Conservation (phyloP, 2,888 invertebrate species). For the Erebia aethiops region DNA sequence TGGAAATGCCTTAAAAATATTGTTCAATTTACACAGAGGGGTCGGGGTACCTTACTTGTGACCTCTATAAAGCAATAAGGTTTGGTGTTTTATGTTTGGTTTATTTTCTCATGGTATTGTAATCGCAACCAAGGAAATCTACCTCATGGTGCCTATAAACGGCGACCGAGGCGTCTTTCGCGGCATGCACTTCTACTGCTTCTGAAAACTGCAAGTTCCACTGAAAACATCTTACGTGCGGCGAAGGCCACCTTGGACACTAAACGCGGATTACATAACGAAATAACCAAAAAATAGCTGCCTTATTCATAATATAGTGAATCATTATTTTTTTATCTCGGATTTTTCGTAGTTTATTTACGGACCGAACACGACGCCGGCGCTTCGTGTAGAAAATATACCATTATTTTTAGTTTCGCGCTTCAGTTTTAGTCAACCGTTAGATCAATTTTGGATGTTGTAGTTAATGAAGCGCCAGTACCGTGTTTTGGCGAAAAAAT, state of each 20-base stretch:
- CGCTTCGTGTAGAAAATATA: slow-evolving; percentile 21
- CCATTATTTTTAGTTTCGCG: slow-evolving; percentile 2
- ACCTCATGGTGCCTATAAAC: slow-evolving; percentile 36
- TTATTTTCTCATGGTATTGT: slow-evolving; percentile 28
- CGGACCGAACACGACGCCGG: slow-evolving; percentile 20
- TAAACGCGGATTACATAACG: neutral
- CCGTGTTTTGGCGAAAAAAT: slow-evolving; percentile 17
- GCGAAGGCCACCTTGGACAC: neutral
- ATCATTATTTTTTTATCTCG: neutral
- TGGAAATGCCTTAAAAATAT: slow-evolving; percentile 12
- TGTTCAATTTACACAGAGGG: slow-evolving; percentile 9
- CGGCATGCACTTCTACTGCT: neutral
- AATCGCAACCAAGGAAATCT: slow-evolving; percentile 38
- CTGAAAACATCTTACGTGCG: neutral
- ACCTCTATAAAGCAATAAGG: slow-evolving; percentile 37
- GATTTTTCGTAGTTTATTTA: slow-evolving; percentile 15
- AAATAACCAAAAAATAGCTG: neutral
- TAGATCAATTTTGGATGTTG: slow-evolving; percentile 24
- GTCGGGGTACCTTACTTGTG: slow-evolving; percentile 17
- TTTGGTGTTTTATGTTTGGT: slow-evolving; percentile 34
- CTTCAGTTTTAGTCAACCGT: slow-evolving; percentile 17
- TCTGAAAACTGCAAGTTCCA: neutral
- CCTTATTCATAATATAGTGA: neutral
- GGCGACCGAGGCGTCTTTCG: slow-evolving; percentile 15
- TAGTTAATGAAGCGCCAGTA: slow-evolving; percentile 17